Percentiles rank a stretch among this genome's conserved stretches.
Conservation (phyloP, 2,888 invertebrate genomes). For the Eupeodes latifasciatus region DNA sequence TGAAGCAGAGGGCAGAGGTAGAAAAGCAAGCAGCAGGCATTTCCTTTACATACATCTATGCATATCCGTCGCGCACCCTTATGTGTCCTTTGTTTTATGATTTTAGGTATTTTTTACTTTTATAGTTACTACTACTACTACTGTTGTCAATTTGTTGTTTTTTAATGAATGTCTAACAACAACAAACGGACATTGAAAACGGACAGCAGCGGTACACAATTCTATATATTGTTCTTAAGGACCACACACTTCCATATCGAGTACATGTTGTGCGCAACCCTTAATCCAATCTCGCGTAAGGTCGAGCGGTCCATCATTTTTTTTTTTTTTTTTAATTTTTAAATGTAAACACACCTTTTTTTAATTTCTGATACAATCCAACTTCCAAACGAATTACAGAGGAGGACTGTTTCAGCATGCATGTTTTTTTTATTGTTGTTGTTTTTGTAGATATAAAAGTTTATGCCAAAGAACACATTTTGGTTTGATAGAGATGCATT, state of each 20-base stretch:
- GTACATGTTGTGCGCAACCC: slow-evolving; percentile 68
- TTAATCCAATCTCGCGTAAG: slow-evolving; percentile 63
- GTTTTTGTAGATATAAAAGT: neutral
- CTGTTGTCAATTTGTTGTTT: slow-evolving; percentile 38
- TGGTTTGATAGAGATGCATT: slow-evolving; percentile 75
- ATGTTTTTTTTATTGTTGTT: slow-evolving; percentile 29
- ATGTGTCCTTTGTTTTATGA: slow-evolving; percentile 79
- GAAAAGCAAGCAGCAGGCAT: slow-evolving; percentile 67
- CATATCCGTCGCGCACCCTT: slow-evolving; percentile 77
- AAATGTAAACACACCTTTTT: slow-evolving; percentile 53
- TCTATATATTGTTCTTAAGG: slow-evolving; percentile 64
- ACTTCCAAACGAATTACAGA: slow-evolving; percentile 68
- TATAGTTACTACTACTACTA: too few relatives aligned
- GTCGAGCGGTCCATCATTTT: slow-evolving; percentile 40
- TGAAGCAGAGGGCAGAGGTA: slow-evolving; percentile 48
- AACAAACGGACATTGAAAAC: slow-evolving; percentile 48
- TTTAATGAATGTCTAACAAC: slow-evolving; percentile 9
- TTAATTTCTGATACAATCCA: slow-evolving; percentile 57
- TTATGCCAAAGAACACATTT: slow-evolving; percentile 74
- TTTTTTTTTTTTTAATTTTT: slow-evolving; percentile 22
- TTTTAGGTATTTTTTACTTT: neutral
- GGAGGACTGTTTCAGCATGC: slow-evolving; percentile 65
- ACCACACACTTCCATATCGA: slow-evolving; percentile 62
- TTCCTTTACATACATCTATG: slow-evolving; percentile 75
- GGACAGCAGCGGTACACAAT: slow-evolving; percentile 5